These are phyloP conservation scores for Nomada ruficornis DNA, from an alignment of 2,888 invertebrate genomes.

Conservation along the genomic window DNA sequence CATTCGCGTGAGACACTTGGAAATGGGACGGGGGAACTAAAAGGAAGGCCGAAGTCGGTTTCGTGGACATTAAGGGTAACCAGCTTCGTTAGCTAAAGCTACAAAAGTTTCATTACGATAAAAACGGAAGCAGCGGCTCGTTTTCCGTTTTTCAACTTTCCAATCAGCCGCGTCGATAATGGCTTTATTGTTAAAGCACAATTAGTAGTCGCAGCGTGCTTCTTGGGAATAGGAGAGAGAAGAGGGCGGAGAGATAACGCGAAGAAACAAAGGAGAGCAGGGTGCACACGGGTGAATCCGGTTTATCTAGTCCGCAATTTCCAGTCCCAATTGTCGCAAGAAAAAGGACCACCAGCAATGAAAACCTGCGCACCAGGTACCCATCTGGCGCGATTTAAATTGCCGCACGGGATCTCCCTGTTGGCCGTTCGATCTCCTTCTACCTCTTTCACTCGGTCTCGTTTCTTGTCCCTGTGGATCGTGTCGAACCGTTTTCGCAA, in stretches of 20 bases:
- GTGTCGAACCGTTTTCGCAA: conserved; percentile 42
- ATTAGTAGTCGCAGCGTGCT: conserved; percentile 43
- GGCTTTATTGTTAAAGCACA: conserved; percentile 45
- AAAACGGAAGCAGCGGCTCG: conserved; percentile 16
- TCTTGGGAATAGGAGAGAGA: background rate
- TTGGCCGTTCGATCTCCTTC: conserved; percentile 32
- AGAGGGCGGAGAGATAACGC: background rate
- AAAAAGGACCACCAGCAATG: conserved; percentile 39
- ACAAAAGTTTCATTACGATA: conserved; percentile 8
- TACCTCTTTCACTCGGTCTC: background rate
- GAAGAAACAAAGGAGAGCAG: conserved; percentile 15
- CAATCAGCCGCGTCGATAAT: conserved; percentile 46
- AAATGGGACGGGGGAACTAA: background rate
- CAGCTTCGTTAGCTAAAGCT: too few relatives aligned
- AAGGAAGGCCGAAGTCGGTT: background rate
- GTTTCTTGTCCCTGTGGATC: background rate
- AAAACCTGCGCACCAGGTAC: conserved; percentile 45
- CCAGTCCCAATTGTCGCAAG: conserved; percentile 49
- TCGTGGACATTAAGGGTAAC: too few relatives aligned
- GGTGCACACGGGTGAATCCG: conserved; percentile 12
- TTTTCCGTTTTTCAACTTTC: conserved; percentile 27
- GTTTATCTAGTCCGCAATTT: conserved; percentile 55
- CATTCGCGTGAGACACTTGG: too few relatives aligned
- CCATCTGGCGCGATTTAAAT: conserved; percentile 61
- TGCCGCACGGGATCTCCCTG: conserved; percentile 22